Evolutionary conservation across 2,797 vertebrate genomes (phyloP).

Genomic region (Dicrostonyx torquatus): DNA sequence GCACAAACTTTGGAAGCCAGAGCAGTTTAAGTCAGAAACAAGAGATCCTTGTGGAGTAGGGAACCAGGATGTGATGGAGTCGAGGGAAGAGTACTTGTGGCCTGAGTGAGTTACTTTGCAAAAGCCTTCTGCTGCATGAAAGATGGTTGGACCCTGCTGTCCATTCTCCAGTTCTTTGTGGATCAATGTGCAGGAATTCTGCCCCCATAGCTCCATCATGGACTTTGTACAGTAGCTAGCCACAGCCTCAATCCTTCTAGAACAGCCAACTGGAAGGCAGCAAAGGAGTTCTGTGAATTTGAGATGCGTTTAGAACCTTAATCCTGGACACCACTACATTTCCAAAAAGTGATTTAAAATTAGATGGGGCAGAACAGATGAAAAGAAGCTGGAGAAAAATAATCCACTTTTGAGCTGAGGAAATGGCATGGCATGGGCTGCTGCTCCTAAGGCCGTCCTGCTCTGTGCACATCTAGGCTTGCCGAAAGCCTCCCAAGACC

Average conservation of each 20-base stretch:
- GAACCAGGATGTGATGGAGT: background rate
- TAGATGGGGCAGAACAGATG: background rate
- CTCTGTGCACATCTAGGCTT: background rate
- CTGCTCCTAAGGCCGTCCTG: background rate
- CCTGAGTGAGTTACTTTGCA: accelerated
- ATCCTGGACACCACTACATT: background rate
- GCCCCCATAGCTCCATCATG: background rate
- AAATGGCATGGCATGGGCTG: background rate
- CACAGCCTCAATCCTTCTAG: background rate
- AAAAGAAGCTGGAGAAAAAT: conserved; percentile 3
- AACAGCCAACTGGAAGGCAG: background rate
- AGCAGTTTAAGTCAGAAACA: background rate
- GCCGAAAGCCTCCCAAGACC: background rate
- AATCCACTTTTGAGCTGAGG: background rate
- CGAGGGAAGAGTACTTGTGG: background rate
- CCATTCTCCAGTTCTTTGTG: background rate
- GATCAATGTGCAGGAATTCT: background rate
- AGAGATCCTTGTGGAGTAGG: background rate
- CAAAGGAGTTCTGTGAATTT: background rate
- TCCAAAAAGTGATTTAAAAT: conserved; percentile 54
- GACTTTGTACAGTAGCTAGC: background rate
- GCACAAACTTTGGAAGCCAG: background rate
- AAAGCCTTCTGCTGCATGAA: background rate
- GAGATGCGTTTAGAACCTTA: background rate
- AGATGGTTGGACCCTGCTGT: background rate